Evolutionary conservation across 2,888 invertebrate species (phyloP), one percentile per base, ranked within the genome.

Genomic region (Noctua janthina): DNA sequence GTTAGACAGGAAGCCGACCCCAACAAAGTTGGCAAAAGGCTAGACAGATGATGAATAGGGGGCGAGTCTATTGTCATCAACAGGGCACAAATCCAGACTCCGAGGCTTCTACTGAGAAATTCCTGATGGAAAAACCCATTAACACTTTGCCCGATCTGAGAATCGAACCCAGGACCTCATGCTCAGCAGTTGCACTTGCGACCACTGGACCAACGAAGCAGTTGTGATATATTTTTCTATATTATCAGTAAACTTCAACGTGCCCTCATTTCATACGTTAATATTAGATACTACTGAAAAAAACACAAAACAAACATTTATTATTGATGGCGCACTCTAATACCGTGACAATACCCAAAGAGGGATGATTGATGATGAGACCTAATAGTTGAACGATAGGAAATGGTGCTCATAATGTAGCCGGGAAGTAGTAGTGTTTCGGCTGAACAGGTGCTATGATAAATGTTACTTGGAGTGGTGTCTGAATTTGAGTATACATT

Each of bases 341-440:
- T 88, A 76, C 75, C 74, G 77, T 78, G 84, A 87, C 86, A 87
- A 90, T 87, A 80, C 82, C 87, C 83, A 76, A 87, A 87, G 88
- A 82, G 87, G 87, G 88, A 89, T 87, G 90, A 90, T 89, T 92
- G 92, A 92, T 92, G 89, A 82, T 74, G 77, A 81, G 76, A 82
- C 81, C 87, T 87, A 81, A 89, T 84, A 83, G 79, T 62, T 70
- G 39, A 81, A 51, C 71, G 84, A 87, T 86, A 83, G 89, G 87
- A 87, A 91, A 90, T 90, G 64, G 78, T 76, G 79, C 69, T 68
- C 75, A 84, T 78, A 86, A 89, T 79, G 72, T 79, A 78, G 56
- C 70, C 39, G n/a, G 46, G 5, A 74, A 56, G 69, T 76, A 56
- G 70, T 76, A 86, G 74, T 79, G 75, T 79, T 79, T 70, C 46